Evolutionary conservation across 2,797 vertebrate genomes (phyloP), one percentile per base, ranked within the genome.

Genomic region (Eidolon dupreanum): DNA sequence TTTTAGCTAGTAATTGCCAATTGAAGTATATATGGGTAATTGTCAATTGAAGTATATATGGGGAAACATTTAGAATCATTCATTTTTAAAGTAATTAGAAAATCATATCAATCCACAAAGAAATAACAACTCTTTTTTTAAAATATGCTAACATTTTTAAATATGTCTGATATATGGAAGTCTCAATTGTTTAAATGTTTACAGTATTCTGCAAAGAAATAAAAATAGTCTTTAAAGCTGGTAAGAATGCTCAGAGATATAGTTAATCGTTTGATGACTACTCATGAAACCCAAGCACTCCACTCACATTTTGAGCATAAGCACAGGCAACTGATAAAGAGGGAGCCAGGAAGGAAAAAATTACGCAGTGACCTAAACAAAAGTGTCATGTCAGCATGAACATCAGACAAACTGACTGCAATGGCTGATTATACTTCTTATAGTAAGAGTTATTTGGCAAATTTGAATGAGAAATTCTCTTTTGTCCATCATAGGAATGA

Each of bases 111-210:
- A 86, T 57, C 5, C n/a, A 36, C 53, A 61, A 91, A 89, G 33
- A 79, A 93, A 51, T 73, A n/a, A 38, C n/a, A 77, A 24, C 2
- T 59, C 28, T 51, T 79, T 94, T 87, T 90, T 78, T 22, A 20
- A 90, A 86, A 12, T 82, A 46, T 71, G 13, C 15, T 46, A 70
- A 26, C 19, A 57, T 79, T 89, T 90, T 93, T 68, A 49, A 93
- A 55, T 28, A 68, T 63, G 10, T 24, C 31, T 88, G 19, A 97
- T 68, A 59, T 83, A 87, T 73, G 8, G 10, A 20, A 51, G 8
- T 86, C 43, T 90, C n/a, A 55, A n/a, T 93, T 81, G 55, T 87
- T 82, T 87, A 83, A 88, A 91, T 96, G 24, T 94, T 96, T 93
- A 15, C 19, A 84, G 68, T 78, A 66, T 26, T 79, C 53, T 86